phyloP scores from a whole-genome alignment of 1,140 invertebrate species.

The Eulimnadia texana region DNA sequence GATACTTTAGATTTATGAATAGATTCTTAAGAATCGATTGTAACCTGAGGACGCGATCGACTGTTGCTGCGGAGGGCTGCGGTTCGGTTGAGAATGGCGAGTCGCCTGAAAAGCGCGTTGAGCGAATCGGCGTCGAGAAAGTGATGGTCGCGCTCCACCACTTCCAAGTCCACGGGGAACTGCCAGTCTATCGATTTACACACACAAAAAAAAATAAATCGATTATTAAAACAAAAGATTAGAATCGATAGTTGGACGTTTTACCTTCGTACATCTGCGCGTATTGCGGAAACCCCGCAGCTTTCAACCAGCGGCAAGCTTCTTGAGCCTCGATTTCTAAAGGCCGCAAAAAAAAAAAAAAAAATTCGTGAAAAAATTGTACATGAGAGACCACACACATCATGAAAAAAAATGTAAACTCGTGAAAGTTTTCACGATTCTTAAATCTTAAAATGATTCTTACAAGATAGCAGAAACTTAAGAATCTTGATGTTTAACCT shows the following conservation, averaged over 20 bases:
- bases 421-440: too few relatives aligned
- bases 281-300: slow-evolving; percentile 90
- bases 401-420: too few relatives aligned
- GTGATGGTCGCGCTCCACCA: slow-evolving; percentile 82
- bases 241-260: slow-evolving; percentile 19
- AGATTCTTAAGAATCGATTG: not conserved
- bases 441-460: too few relatives aligned
- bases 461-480: too few relatives aligned
- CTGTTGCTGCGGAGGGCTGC: slow-evolving; percentile 70
- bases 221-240: not conserved
- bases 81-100: slow-evolving; percentile 77
- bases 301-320: slow-evolving; percentile 85
- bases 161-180: slow-evolving; percentile 78
- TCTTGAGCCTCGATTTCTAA: slow-evolving; percentile 88
- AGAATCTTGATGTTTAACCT: not conserved
- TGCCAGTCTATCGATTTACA: slow-evolving; percentile 59
- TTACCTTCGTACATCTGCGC: slow-evolving; percentile 95
- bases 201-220: not conserved
- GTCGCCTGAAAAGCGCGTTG: slow-evolving; percentile 71
- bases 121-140: slow-evolving; percentile 77
- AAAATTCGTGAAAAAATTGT: not conserved
- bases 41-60: slow-evolving; percentile 26
- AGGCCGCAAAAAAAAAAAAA: slow-evolving; percentile 29
- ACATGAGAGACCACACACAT: too few relatives aligned
- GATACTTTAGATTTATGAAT: slow-evolving; percentile 10